Evolutionary conservation across 2,113 vertebrate species (phyloP), one percentile per base, ranked within the genome.

Genomic region (Dendropsophus ebraccatus): DNA sequence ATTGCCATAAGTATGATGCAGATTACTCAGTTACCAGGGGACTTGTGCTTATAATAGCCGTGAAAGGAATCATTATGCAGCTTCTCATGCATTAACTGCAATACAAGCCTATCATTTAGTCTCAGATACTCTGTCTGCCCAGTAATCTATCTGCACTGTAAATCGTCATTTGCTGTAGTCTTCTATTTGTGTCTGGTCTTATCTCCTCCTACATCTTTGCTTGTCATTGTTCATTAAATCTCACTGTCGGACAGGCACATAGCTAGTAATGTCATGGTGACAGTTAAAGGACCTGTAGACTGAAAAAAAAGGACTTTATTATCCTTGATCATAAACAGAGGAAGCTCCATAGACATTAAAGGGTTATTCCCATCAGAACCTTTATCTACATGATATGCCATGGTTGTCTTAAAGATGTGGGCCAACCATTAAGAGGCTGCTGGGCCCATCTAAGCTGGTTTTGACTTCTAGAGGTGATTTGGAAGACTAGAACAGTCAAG

Each of bases 71-170:
- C 80, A 82, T 82, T 82, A 82, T 82, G 60, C 45, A 50, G 80
- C 62, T 69, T 82, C 80, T 82, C 80, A 82, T 82, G 62, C 62
- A 82, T 82, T 82, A 82, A 50, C 60, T 82, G 58, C 80, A 82
- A 82, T 82, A 67, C 80, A 82, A 82, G 80, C 80, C 80, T 82
- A 82, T 82, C 65, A 82, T 82, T 82, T 82, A 82, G 80, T 28
- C 41, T 82, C 80, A 69, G 80, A 69, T 67, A 37, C 80, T 82
- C 58, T 23, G 80, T 82, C 80, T 82, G 60, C 80, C 62, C 62
- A 32, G 80, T 82, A 82, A 82, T 82, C 80, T 69, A 82, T 82
- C 79, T 81, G 79, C 37, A 81, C 79, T 81, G 79, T 67, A 81
- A 49, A 65, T 81, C 28, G 45, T 82, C 80, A 69, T 82, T 52